Evolutionary conservation across 2,113 vertebrate genomes (phyloP).

Genomic region (Nyctereutes procyonoides): DNA sequence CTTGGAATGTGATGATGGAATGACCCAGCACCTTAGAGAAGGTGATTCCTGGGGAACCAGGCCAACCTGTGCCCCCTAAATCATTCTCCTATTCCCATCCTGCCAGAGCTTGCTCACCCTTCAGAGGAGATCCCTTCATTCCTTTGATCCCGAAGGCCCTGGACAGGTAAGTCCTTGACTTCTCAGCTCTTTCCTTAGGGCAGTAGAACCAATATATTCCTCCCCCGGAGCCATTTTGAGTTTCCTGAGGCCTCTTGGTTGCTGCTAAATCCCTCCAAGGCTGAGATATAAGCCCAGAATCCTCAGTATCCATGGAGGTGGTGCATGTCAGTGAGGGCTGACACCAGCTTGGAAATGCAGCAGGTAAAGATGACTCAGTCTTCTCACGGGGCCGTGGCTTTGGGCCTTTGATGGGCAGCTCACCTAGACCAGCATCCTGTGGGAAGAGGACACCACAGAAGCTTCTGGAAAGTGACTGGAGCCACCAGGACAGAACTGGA

Average conservation of each 20-base stretch:
- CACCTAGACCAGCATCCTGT: background rate
- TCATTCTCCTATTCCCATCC: background rate
- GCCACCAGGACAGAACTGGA: background rate
- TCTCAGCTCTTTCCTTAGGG: background rate
- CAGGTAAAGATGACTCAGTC: fast-evolving
- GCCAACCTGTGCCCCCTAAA: background rate
- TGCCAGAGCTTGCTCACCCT: background rate
- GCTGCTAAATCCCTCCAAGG: background rate
- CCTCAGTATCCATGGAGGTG: background rate
- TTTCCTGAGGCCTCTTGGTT: background rate
- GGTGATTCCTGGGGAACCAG: background rate
- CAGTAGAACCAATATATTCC: background rate
- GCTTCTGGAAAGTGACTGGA: background rate
- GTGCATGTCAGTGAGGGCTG: background rate
- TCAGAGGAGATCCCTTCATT: background rate
- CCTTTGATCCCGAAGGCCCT: background rate
- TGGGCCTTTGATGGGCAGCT: background rate
- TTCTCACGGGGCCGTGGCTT: background rate
- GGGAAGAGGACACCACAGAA: background rate
- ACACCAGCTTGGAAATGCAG: background rate
- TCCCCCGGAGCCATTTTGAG: background rate
- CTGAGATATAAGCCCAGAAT: too few species aligned
- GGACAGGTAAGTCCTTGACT: background rate
- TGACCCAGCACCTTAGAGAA: background rate
- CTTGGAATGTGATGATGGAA: background rate